Base-by-base conservation (phyloP, 2,797 vertebrate species). In the Rhodeus uyekii region DNA sequence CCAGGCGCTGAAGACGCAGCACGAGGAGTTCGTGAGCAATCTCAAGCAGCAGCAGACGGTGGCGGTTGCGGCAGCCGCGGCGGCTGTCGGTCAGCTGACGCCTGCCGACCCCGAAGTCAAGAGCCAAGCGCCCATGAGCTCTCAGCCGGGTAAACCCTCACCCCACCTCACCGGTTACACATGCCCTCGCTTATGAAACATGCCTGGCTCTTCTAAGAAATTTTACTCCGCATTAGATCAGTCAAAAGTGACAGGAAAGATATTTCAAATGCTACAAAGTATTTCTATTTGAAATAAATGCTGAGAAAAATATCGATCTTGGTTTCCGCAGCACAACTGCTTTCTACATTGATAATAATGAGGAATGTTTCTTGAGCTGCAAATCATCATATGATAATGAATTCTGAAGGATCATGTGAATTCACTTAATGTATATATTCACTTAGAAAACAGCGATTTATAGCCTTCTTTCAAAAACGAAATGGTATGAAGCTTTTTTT, bases 21-120 rank as follows among this genome's bases (percentile, higher is more conserved):
- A 99, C 0, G 96, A 99, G 1, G 97, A 99, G 86, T 99, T 99
- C 68, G 96, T 99, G 2, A 81, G 85, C 87, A 97, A 94, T 76
- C 88, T 99, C 58, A 96, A 96, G 0, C 97, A 97, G 89, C 96
- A 92, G 34, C 93, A 92, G 78, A 93, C 91, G 1, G 94, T 91
- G 0, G 29, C 93, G 84, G 76, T 87, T 38, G 36, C 90, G 44
- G 50, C 87, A 8, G 76, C 86, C 9, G 74, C 89, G 27, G 71
- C 89, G 91, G 38, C 95, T 18, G 89, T 91, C 4, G 65, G 89
- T 4, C 94, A 92, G 16, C 83, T 92, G 32, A 24, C 93, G 13
- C 0, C 92, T 39, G 71, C 89, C 46, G 82, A 93, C 72, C 9
- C 92, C 5, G 64, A 94, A 67, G 87, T 77, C 19, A 89, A 94